Base-by-base conservation (phyloP, 2,888 invertebrate species). In the Maniola hyperantus region DNA sequence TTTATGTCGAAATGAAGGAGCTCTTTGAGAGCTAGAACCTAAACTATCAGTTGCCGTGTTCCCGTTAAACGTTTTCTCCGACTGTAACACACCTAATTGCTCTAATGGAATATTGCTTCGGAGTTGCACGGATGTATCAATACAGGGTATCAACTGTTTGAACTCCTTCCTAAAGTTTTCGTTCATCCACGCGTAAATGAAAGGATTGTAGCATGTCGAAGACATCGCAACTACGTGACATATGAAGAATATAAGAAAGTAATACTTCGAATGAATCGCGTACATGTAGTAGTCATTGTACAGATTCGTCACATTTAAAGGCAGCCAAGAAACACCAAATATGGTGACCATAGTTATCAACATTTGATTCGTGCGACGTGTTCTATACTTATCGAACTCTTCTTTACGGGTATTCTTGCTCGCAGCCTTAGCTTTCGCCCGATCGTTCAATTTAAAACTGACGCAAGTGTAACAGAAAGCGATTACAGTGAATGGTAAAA, bases 101-200 rank as follows among this genome's bases (percentile, higher is more conserved):
- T 95, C 94, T 72, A 91, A 72, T 64, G 85, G 90, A 67, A 92
- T 89, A 59, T 88, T 91, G 0, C 85, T 85, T 42, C 91, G 78
- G 42, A 84, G 66, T 62, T 87, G 86, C 1, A 78, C 80, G 0
- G 94, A 92, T 33, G 93, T 91, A 78, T 94, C 93, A 67, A 95
- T 94, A 77, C 95, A 95, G 7, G 95, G 95, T 73, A 95, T 89
- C 66, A 97, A 94, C 83, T 95, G 95, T 81, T 96, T 97, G 84
- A 98, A 98, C 84, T 98, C 98, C 83, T 98, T 98, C 59, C 98
- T 95, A 81, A 99, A 99, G 84, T 97, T 97, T 77, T 98, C 98
- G 87, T 99, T 99, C 92, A 99, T 95, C 98, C 98, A 99, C 26
- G 98, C 98, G 85, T 99, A 99, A 53, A 99, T 94, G 82, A 99